Conservation (phyloP, 2,797 vertebrate genomes). For the Lepilemur septentrionalis region DNA sequence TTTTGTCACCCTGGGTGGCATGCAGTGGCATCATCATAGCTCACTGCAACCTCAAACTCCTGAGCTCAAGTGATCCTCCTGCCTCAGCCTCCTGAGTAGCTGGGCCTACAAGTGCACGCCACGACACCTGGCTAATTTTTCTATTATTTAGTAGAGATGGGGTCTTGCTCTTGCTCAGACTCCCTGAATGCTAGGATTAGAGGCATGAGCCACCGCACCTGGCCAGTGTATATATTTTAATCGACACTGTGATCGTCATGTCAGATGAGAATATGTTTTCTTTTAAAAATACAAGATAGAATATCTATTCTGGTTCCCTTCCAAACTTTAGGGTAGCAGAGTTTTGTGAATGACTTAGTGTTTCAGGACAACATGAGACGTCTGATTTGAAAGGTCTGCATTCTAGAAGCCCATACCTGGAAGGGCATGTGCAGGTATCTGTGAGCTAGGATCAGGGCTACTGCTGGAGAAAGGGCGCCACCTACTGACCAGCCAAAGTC, state of each 20-base stretch:
- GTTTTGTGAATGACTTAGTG: background rate
- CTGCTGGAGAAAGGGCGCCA: constrained; percentile 43
- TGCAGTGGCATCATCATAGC: too few species aligned
- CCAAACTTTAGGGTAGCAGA: background rate
- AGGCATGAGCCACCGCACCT: too few species aligned
- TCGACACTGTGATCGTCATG: background rate
- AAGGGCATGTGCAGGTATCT: background rate
- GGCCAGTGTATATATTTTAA: background rate
- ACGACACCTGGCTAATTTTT: too few species aligned
- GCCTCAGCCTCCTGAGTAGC: too few species aligned
- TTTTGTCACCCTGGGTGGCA: too few species aligned
- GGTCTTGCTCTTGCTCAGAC: too few species aligned
- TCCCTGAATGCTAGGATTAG: too few species aligned
- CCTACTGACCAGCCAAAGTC: constrained; percentile 47
- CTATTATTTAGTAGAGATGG: too few species aligned
- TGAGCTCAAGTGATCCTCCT: too few species aligned
- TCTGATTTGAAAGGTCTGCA: background rate
- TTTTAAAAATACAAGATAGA: background rate
- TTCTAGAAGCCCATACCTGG: background rate
- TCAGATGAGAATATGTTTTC: background rate
- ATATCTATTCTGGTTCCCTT: background rate
- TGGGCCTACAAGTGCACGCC: too few species aligned
- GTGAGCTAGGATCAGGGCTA: background rate
- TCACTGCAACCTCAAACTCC: too few species aligned
- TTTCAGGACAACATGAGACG: background rate